These are phyloP conservation scores for Cheumatopsyche charites DNA, from an alignment of 1,140 invertebrate species.

Conservation along the genomic window DNA sequence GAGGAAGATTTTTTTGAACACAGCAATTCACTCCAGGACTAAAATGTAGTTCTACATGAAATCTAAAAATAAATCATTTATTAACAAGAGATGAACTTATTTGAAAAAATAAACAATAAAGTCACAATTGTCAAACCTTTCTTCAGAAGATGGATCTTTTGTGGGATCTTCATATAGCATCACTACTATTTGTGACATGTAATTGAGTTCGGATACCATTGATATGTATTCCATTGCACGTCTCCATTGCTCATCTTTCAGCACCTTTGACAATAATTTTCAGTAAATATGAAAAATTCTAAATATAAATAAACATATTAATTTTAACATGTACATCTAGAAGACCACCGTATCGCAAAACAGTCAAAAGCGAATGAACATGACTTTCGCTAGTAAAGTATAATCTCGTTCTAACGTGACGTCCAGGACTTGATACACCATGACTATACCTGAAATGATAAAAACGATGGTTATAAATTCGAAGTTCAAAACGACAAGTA, in stretches of 20 bases:
- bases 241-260: conserved; percentile 96
- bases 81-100: neutral
- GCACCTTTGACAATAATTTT: conserved; percentile 62
- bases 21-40: conserved; percentile 97
- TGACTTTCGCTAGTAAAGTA: conserved; percentile 99
- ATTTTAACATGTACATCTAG: conserved; percentile 71
- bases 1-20: conserved; percentile 91
- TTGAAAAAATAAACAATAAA: no score
- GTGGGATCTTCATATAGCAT: conserved; percentile 99
- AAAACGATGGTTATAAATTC: neutral
- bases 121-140: conserved; percentile 64
- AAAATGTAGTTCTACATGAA: conserved; percentile 97
- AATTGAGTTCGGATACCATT: conserved; percentile 97
- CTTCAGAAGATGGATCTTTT: conserved; percentile 88
- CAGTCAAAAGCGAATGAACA: conserved; percentile 96
- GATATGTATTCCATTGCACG: conserved; percentile 98
- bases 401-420: conserved; percentile 94
- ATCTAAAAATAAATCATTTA: conserved; percentile 57
- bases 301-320: conserved; percentile 14
- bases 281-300: neutral
- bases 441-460: conserved; percentile 82
- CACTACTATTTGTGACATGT: conserved; percentile 98
- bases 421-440: conserved; percentile 95
- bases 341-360: conserved; percentile 92
- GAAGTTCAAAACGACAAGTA: neutral